Base-by-base conservation (phyloP, 2,888 invertebrate species). In the Volucella inanis region DNA sequence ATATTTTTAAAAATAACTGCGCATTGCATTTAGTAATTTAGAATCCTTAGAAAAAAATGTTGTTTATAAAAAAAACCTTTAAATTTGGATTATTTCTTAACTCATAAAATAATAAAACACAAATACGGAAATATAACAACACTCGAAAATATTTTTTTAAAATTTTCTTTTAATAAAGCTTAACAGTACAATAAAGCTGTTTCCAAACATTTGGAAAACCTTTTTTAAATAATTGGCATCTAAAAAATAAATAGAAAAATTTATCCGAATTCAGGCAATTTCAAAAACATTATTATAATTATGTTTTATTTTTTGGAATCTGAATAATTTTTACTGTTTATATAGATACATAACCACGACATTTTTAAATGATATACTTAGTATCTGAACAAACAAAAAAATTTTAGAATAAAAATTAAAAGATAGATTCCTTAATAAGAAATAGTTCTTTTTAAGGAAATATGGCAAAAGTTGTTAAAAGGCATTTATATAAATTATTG, bases 11-110 rank as follows among this genome's bases (percentile, higher is more conserved):
- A 68, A 14, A 59, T 68, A 77, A 74, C 74, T 64, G 71, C 86
- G 54, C 75, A 81, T 75, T 75, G 74, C 78, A 87, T 83, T 77
- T 78, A 83, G 59, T 75, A 55, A 82, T 81, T 55, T 39, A 80
- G 61, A 59, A 47, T 15, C 59, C 62, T 70, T 14, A 41, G 52
- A 71, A 62, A 59, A 70, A 41, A 79, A 79, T 70, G 6, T 31
- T 0, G 4, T 31, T 31, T 31, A 6, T 70, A 1, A 18, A 2
- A 18, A 75, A 75, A 70, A 71, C 45, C 72, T 54, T 57, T 70
- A 57, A 55, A 86, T 54, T 43, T 52, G 72, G 45, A 80, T 54
- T 65, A 72, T 52, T 47, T 14, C 49, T 61, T 62, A 72, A 77
- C 38, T 45, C 41, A 74, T 70, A 41, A 38, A 57, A 57, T 59